Evolutionary conservation across 2,113 vertebrate species (phyloP), one percentile per base, ranked within the genome.

Genomic region (Engraulis encrasicolus): DNA sequence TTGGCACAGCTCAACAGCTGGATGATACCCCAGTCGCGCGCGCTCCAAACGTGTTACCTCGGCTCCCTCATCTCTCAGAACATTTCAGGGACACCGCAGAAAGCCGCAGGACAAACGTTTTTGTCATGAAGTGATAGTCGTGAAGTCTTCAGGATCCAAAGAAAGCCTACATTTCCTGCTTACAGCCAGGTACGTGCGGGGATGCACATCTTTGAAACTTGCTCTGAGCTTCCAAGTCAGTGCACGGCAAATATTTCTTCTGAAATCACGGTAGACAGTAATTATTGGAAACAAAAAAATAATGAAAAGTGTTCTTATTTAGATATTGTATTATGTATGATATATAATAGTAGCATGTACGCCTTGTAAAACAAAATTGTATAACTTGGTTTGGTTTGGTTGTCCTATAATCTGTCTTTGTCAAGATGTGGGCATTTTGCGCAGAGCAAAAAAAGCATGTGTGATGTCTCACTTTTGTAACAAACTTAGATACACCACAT

Each of bases 11-110:
- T 12, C 31, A 74, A 74, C 66, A 74, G 66, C 31, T 74, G 66
- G 66, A 74, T 36, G 66, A 36, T 6, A 74, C 66, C 34, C 14
- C 31, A 36, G 31, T 74, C 66, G 14, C 66, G 34, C 66, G 34
- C 66, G 31, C 66, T 74, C 27, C 66, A 74, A 74, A 74, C 66
- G 66, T 74, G 1, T 36, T 74, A 74, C 27, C 31, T 74, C 66
- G 17, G 23, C 66, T 74, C 4, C 66, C 31, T 74, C 66, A 74
- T 74, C 66, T 74, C 66, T 74, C 66, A 34, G 66, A 74, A 74
- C 14, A 74, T 17, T 74, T 74, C 66, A 74, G 66, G 31, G 66
- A 74, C 66, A 74, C 23, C 27, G 66, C 31, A 15, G 31, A 34
- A 74, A 74, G 31, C 66, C 66, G 66, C 66, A 74, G 34, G 27